Evolutionary conservation across 2,113 vertebrate species (phyloP), one percentile per base, ranked within the genome.

Genomic region (Pachyramphus minor): DNA sequence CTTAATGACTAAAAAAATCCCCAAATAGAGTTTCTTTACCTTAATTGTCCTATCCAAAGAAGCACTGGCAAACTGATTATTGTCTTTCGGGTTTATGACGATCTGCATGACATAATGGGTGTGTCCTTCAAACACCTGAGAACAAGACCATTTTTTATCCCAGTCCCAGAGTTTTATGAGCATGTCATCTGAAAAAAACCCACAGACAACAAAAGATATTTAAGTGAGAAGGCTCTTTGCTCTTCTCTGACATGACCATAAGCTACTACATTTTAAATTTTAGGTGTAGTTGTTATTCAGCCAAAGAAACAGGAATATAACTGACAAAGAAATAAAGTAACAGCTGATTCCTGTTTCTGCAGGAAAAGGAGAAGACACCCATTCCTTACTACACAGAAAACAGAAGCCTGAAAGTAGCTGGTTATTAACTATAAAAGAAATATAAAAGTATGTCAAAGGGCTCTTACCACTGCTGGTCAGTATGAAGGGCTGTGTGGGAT

Each of bases 31-130:
- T 69, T 62, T 83, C 21, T 64, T 11, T 98, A 99, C 99, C 99
- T 99, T 99, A 93, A 99, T 99, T 33, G 99, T 99, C 86, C 99
- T 98, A 93, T 99, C 99, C 97, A 99, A 95, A 55, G 99, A 99
- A 3, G 99, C 99, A 63, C 99, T 99, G 62, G 99, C 99, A 98
- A 99, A 99, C 97, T 99, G 99, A 95, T 99, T 99, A 95, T 99
- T 99, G 94, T 99, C 99, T 96, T 99, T 99, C 19, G 99, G 99
- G 96, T 99, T 99, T 96, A 99, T 99, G 86, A 99, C 99, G 89
- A 99, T 99, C 97, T 99, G 99, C 99, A 99, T 99, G 64, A 99
- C 99, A 3, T 99, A 99, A 96, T 99, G 99, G n/a, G 99, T 99
- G 89, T 99, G 99, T 75, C 99, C 99, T 97, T 99, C 99, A 98